Evolutionary conservation across 1,140 invertebrate species (phyloP), one percentile per base, ranked within the genome.

Genomic region (Lasioglossum baleicum): DNA sequence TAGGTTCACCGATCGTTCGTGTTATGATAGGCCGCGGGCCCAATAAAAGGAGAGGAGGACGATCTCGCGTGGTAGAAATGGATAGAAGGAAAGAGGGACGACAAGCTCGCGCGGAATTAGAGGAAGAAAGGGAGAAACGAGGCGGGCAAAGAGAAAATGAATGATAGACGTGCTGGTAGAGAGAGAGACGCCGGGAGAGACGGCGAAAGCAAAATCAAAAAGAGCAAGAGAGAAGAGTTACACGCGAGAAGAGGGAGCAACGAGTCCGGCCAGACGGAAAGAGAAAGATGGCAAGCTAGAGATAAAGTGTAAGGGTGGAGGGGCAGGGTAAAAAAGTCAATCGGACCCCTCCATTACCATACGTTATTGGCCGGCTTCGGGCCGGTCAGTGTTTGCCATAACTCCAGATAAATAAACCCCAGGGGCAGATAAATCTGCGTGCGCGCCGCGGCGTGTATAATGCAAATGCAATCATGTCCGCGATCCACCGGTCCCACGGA

Each of bases 391-490:
- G 90, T 91, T 90, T 91, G 90, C 90, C 88, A 91, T 91, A 91
- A 90, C 90, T 90, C 88, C 84, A 90, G 90, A 91, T 90, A 90
- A 90, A 90, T 90, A 90, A 91, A 90, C 85, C 87, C 84, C 83
- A 85, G 90, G 85, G 84, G 81, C 86, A 89, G 88, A 90, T 90
- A 90, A 91, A 90, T 91, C 88, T 89, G 88, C 87, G 88, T 87
- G 80, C 80, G 80, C 84, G 88, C 87, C 88, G 89, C 88, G 71
- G 88, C 87, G 85, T 91, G 90, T 90, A 90, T 90, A 90, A 91
- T 91, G 90, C 89, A 90, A 91, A 91, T 91, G 90, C 90, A 90
- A 90, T 91, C 90, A 90, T 91, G 90, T 90, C 87, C 88, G 88
- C 86, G 86, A 78, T 83, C 78, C 84, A 67, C 72, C 85, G 76